Base-by-base conservation (phyloP, 2,888 invertebrate species). In the Lingula anatina region DNA sequence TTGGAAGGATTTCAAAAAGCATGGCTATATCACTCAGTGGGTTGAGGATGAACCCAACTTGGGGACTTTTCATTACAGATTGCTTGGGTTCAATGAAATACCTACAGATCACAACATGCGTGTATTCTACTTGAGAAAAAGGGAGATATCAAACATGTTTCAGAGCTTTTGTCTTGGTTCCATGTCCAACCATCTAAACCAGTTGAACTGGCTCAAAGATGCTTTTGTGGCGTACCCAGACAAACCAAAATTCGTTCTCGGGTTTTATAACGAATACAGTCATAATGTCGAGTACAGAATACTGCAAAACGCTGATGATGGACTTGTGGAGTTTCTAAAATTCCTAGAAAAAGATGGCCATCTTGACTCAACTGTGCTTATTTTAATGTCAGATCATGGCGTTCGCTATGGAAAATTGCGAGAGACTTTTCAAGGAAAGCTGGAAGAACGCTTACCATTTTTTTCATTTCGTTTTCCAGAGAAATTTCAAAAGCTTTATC, bases 361-460 rank as follows among this genome's bases (percentile, higher is more conserved):
- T 36, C 78, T 92, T 20, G 85, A 92, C 54, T 84, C 90, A 61
- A 90, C 94, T 0, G 70, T 95, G 56, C 76, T 96, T 0, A 84
- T 95, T 47, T 70, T 95, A 2, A 91, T 95, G 90, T 88, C 91
- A 3, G 95, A 96, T 78, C 95, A 96, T 74, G 95, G 95, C 0
- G 62, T 67, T 3, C 63, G 93, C 69, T 93, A 89, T 76, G 85
- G 88, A 0, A 82, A 84, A 46, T 83, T 92, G 5, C 83, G 95
- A 0, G 84, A 87, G 62, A 93, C 92, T 0, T 80, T 90, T 5
- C 93, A 94, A 74, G 95, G 94, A 0, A 91, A 92, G 74, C 84
- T 89, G 50, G 95, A 95, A 66, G 94, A 95, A 71, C 82, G 95
- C 1, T 72, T 94, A 50, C 95, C 95, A 0, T 87, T 91, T 62